phyloP scores from a whole-genome alignment of 1,140 invertebrate species.

The Choristoneura fumiferana region DNA sequence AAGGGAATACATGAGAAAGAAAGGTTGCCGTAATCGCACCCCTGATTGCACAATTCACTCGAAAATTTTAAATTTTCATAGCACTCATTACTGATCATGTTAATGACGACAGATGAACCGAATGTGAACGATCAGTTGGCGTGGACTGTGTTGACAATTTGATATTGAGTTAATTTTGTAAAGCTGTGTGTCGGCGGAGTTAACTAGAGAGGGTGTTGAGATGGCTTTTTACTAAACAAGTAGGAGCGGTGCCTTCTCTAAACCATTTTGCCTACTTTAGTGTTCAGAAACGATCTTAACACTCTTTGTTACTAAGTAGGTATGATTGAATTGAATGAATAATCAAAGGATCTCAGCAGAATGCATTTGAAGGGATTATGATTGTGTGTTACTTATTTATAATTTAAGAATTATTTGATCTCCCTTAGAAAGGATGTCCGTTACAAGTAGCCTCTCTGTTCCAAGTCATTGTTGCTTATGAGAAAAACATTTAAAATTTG shows the following conservation, averaged over 20 bases:
- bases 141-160: conserved; percentile 13
- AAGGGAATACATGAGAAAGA: conserved; percentile 52
- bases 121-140: conserved; percentile 21
- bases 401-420: conserved; percentile 23
- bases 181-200: background rate
- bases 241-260: conserved; percentile 17
- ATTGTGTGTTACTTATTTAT: conserved; percentile 29
- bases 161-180: conserved; percentile 4
- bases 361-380: conserved; percentile 2
- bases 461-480: conserved; percentile 38
- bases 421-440: conserved; percentile 21
- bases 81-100: conserved; percentile 37
- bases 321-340: conserved; percentile 7
- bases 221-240: conserved; percentile 2
- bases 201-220: background rate
- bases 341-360: conserved; percentile 3
- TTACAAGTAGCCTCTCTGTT: conserved; percentile 34
- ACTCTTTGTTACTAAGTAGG: conserved; percentile 6
- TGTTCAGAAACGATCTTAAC: conserved; percentile 13
- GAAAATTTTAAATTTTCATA: conserved; percentile 40
- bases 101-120: conserved; percentile 32
- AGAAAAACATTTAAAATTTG: conserved; percentile 63
- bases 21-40: conserved; percentile 55
- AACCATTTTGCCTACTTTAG: background rate
- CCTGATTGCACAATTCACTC: conserved; percentile 54